A percentile compares a stretch with the other conserved stretches of the same genome.
phyloP scores from a whole-genome alignment of 2,113 vertebrate genomes.

The Lota lota region DNA sequence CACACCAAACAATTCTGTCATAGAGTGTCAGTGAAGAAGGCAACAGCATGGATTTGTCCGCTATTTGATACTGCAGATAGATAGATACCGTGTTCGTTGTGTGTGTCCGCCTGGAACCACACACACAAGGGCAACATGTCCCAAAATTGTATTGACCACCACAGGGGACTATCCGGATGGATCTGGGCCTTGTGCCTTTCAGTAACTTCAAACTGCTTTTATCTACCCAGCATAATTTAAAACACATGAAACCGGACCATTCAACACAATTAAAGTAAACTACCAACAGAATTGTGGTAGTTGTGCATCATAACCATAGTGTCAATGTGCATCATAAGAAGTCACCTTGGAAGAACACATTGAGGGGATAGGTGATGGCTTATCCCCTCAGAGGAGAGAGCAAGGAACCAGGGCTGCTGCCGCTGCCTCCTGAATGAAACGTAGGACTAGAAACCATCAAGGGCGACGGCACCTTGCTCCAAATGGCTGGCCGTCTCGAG shows the following conservation, averaged over 20 bases:
- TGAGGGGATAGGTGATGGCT: constrained; percentile 63
- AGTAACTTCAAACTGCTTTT: too few relatives aligned
- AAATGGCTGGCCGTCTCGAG: constrained; percentile 29
- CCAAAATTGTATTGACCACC: constrained; percentile 46
- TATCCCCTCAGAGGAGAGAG: constrained; percentile 23
- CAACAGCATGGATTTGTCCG: too few relatives aligned
- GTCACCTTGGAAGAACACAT: constrained; percentile 72
- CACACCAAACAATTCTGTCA: too few relatives aligned
- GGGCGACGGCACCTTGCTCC: constrained; percentile 52
- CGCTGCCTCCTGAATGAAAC: constrained; percentile 21
- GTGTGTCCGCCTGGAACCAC: not conserved
- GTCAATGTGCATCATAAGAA: constrained; percentile 46
- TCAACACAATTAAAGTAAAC: too few relatives aligned
- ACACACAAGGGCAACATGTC: constrained; percentile 53
- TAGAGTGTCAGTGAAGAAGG: too few relatives aligned
- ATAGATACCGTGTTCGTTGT: not conserved
- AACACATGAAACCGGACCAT: not conserved
- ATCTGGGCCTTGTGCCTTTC: too few relatives aligned
- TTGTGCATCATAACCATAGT: too few relatives aligned
- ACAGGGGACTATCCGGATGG: not conserved
- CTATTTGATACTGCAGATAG: not conserved
- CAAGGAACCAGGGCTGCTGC: constrained; percentile 26
- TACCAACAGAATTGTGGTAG: constrained; percentile 14
- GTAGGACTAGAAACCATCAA: constrained; percentile 39
- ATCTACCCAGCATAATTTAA: too few relatives aligned